A percentile compares a stretch with the other conserved stretches of the same genome.
Evolutionary conservation across 2,797 vertebrate genomes (phyloP).

Genomic region (Pangasius sanitwongsei): DNA sequence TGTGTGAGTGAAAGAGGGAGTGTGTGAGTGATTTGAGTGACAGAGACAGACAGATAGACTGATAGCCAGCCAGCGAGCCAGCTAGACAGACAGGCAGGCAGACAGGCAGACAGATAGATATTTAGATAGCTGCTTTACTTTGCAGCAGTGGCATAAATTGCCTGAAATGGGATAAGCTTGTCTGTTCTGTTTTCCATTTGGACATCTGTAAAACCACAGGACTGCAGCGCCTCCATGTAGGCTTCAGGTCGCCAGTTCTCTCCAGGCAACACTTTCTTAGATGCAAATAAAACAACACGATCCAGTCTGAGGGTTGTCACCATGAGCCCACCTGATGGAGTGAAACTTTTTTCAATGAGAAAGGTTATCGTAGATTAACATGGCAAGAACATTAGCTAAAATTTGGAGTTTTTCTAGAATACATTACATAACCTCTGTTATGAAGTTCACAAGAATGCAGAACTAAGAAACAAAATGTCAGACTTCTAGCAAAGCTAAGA

Average conservation of each 20-base stretch:
- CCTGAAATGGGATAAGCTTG: conserved; percentile 63
- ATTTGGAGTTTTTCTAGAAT: neutral
- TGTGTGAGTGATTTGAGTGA: neutral
- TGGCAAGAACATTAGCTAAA: neutral
- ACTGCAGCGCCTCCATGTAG: conserved; percentile 71
- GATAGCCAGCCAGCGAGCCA: too few relatives aligned
- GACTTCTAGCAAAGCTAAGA: neutral
- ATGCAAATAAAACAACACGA: conserved; percentile 37
- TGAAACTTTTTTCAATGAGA: neutral
- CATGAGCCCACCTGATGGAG: conserved; percentile 68
- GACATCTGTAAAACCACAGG: conserved; percentile 70
- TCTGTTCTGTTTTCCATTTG: conserved; percentile 65
- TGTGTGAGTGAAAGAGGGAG: neutral
- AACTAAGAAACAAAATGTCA: neutral
- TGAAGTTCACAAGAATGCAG: neutral
- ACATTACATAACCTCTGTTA: neutral
- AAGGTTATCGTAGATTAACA: neutral
- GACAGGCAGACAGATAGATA: neutral
- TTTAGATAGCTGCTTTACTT: conserved; percentile 55
- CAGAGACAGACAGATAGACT: neutral
- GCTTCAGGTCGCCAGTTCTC: conserved; percentile 70
- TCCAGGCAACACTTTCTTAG: conserved; percentile 56
- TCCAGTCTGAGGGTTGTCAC: conserved; percentile 67
- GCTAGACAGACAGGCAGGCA: too few relatives aligned
- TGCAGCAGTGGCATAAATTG: conserved; percentile 69